These are phyloP conservation scores for Oophaga pumilio DNA, from an alignment of 2,113 vertebrate genomes.

Conservation along the genomic window DNA sequence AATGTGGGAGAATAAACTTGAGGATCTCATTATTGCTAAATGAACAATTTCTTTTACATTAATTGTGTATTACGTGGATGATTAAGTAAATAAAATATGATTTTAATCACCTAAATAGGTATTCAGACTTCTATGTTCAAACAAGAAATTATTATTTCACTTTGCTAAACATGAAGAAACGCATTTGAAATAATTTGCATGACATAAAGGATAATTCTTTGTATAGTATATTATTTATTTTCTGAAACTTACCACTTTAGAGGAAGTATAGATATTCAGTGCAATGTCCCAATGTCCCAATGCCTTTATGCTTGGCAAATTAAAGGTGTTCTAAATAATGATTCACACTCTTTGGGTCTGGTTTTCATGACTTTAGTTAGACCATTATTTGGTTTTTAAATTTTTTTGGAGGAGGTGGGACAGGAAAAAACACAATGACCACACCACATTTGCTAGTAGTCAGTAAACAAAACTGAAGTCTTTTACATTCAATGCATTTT, in stretches of 20 bases:
- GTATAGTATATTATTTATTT: neutral
- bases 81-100: slow-evolving; percentile 3
- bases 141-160: neutral
- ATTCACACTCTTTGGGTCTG: too few species aligned
- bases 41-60: slow-evolving; percentile 19
- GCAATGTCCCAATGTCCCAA: neutral
- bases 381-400: too few species aligned
- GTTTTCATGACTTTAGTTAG: too few species aligned
- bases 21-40: slow-evolving; percentile 10
- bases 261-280: neutral
- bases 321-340: too few species aligned
- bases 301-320: neutral
- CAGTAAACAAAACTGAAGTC: too few species aligned
- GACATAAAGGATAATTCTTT: neutral
- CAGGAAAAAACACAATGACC: too few species aligned
- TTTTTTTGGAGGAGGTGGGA: too few species aligned
- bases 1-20: slow-evolving; percentile 13
- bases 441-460: too few species aligned
- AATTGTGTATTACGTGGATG: neutral
- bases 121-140: neutral
- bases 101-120: slow-evolving; percentile 3
- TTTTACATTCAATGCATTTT: too few species aligned
- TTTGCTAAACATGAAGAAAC: neutral
- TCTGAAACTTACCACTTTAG: neutral
- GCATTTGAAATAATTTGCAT: neutral